Base-by-base conservation (phyloP, 2,797 vertebrate species). In the Myioborus melanocephalus region DNA sequence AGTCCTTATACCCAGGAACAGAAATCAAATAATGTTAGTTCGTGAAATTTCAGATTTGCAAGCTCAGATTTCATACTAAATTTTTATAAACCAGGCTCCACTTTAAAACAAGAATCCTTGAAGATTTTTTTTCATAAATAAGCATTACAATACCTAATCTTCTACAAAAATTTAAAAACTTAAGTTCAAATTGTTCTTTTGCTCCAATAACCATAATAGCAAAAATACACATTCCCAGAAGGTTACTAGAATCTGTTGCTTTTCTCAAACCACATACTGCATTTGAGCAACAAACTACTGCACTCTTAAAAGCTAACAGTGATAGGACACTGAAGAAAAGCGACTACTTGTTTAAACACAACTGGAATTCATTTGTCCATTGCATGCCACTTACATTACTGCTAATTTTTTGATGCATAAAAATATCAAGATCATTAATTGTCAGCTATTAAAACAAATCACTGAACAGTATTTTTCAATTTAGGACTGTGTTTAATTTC, bases 361-460 rank as follows among this genome's bases (percentile, higher is more conserved):
- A 81, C 73, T 93, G 95, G 89, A 97, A 95, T 61, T 93, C 73
- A 90, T 55, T 86, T 95, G 88, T 84, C 69, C 84, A 94, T 78
- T 94, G 90, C 96, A 97, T 97, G 96, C 96, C 93, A 96, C 90
- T 93, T 94, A 97, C 75, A 79, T 97, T 93, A 93, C 83, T 93
- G 87, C 64, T 94, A 59, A 59, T 91, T 91, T 88, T 94, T 94
- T 92, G 82, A 94, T 86, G 69, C 96, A 94, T 95, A 97, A 98
- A 97, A 97, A 95, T 96, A 97, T 66, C 68, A 90, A 96, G 83
- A 95, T 80, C 78, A 69, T 96, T 91, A 92, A 83, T 80, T 95
- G 91, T 94, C 94, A 97, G 93, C 89, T 96, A 90, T 88, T 94
- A 90, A 95, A 97, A 97, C 92, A 96, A 96, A 94, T 96, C 95